A percentile compares a stretch with the other conserved stretches of the same genome.
Conservation (phyloP, 2,888 invertebrate genomes). For the Melanophora roralis region DNA sequence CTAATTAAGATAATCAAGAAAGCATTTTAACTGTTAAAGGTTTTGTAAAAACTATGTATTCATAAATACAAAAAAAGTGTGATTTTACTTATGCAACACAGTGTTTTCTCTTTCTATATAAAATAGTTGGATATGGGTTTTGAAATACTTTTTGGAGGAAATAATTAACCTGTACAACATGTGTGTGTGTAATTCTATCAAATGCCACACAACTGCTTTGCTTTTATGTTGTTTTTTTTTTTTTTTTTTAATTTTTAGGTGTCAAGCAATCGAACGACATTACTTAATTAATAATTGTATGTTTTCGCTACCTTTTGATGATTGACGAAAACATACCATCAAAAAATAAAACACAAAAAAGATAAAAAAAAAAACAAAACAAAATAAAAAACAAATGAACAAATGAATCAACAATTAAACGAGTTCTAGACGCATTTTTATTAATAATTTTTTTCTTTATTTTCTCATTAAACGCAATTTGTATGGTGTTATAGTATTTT, state of each 20-base stretch:
- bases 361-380: neutral
- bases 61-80: no score
- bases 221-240: neutral
- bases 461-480: no score
- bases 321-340: slow-evolving; percentile 69
- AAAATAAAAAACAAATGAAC: neutral
- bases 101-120: neutral
- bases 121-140: neutral
- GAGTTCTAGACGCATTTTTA: no score
- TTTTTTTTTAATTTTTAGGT: slow-evolving; percentile 44
- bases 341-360: slow-evolving; percentile 45
- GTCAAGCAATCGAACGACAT: slow-evolving; percentile 67
- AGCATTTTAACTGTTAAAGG: no score
- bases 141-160: neutral
- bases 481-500: slow-evolving; percentile 1
- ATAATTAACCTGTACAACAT: neutral
- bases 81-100: no score
- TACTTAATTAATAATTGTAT: slow-evolving; percentile 74
- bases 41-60: no score
- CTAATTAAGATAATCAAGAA: no score
- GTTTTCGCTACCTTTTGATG: slow-evolving; percentile 76
- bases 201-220: neutral
- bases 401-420: neutral
- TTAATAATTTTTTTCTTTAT: no score
- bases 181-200: neutral